These are phyloP conservation scores for Malachius bipustulatus DNA, from an alignment of 2,888 invertebrate species.

Conservation along the genomic window DNA sequence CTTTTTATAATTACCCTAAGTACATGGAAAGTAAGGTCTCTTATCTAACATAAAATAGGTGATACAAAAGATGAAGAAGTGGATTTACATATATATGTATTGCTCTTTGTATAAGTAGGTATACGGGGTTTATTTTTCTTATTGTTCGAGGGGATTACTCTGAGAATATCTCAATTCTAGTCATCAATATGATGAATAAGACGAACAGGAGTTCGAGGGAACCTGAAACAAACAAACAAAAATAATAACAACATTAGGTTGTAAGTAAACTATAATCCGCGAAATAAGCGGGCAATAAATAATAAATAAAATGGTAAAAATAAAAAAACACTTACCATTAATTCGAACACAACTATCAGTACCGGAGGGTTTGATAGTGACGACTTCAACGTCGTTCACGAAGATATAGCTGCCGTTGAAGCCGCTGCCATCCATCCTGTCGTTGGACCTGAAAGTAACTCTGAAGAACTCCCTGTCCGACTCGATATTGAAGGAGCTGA, in stretches of 20 bases:
- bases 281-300: too few relatives aligned
- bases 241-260: neutral
- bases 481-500: conserved; percentile 66
- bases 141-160: too few relatives aligned
- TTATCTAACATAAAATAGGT: too few relatives aligned
- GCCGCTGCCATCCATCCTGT: conserved; percentile 84
- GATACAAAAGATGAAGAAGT: too few relatives aligned
- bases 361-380: conserved; percentile 36
- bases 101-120: too few relatives aligned
- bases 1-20: too few relatives aligned
- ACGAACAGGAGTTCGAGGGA: neutral
- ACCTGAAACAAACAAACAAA: conserved; percentile 1
- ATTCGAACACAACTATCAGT: conserved; percentile 17
- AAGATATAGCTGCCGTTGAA: conserved; percentile 90
- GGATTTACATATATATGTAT: too few relatives aligned
- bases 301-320: too few relatives aligned
- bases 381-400: conserved; percentile 53
- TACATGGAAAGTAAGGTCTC: too few relatives aligned
- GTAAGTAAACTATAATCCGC: too few relatives aligned
- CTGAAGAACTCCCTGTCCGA: conserved; percentile 90
- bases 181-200: conserved; percentile 1
- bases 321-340: conserved; percentile 17
- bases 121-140: too few relatives aligned
- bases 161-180: too few relatives aligned
- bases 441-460: conserved; percentile 89